Evolutionary conservation across 2,113 vertebrate species (phyloP).

Genomic region (Nibea coibor): DNA sequence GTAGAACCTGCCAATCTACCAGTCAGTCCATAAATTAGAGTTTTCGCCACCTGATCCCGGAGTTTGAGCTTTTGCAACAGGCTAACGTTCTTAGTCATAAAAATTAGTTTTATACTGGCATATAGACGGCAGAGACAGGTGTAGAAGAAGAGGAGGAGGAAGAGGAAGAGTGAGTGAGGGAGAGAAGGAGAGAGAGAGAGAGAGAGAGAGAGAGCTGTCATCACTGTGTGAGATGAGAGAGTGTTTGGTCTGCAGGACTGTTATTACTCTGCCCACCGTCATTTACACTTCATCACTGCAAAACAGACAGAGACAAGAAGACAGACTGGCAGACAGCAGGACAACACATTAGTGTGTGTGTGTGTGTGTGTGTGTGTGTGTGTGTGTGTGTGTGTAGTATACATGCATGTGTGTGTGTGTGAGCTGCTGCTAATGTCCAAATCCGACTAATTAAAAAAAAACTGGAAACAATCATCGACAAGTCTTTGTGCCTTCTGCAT

Average conservation of each 20-base stretch:
- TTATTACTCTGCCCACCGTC: constrained; percentile 61
- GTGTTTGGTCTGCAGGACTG: constrained; percentile 50
- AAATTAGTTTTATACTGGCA: too few species aligned
- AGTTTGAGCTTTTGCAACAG: too few species aligned
- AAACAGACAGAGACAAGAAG: constrained; percentile 34
- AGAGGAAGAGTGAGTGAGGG: too few species aligned
- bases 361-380: constrained; percentile 23
- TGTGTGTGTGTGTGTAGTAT: background rate
- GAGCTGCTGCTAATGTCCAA: background rate
- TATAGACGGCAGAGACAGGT: constrained; percentile 16
- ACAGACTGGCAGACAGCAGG: constrained; percentile 40
- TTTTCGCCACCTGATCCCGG: too few species aligned
- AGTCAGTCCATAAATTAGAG: too few species aligned
- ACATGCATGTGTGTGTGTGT: background rate
- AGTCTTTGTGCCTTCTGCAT: background rate
- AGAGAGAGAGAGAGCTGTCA: constrained; percentile 33
- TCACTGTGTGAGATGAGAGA: constrained; percentile 35
- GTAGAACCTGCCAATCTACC: too few species aligned
- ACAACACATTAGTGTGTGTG: constrained; percentile 14
- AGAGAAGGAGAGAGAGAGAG: background rate
- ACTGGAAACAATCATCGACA: background rate
- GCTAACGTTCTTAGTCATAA: too few species aligned
- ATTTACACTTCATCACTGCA: constrained; percentile 68
- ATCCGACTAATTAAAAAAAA: background rate
- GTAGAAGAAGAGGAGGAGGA: background rate